phyloP scores from a whole-genome alignment of 2,797 vertebrate species.

The Artibeus lituratus region DNA sequence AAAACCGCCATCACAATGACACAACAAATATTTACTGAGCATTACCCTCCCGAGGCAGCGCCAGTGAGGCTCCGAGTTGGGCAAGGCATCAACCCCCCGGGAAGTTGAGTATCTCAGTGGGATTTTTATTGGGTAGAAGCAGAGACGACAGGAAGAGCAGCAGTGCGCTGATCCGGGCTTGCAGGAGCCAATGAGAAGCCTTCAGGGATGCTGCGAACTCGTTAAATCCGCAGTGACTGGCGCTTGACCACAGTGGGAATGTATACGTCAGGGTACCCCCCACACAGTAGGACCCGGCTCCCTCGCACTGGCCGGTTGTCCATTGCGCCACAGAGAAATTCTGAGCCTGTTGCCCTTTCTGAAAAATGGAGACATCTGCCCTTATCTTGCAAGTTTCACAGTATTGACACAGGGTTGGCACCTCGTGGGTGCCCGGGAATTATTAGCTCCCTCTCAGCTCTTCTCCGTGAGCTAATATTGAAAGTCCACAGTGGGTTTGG shows the following conservation, averaged over 20 bases:
- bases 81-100: neutral
- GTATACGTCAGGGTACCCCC: too few species aligned
- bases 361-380: neutral
- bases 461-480: neutral
- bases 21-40: constrained; percentile 11
- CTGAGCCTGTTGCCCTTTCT: neutral
- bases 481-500: neutral
- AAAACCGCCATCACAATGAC: neutral
- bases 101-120: neutral
- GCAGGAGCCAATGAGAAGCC: fast-evolving
- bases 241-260: neutral
- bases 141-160: neutral
- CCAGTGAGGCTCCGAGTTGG: neutral
- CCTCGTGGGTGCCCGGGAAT: neutral
- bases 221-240: neutral
- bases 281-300: neutral
- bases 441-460: neutral
- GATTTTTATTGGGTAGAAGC: neutral
- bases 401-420: neutral
- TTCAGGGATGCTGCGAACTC: neutral
- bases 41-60: neutral
- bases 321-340: fast-evolving
- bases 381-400: neutral
- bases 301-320: too few species aligned
- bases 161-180: fast-evolving